Conservation (phyloP, 2,888 invertebrate genomes). For the Volucella bombylans region DNA sequence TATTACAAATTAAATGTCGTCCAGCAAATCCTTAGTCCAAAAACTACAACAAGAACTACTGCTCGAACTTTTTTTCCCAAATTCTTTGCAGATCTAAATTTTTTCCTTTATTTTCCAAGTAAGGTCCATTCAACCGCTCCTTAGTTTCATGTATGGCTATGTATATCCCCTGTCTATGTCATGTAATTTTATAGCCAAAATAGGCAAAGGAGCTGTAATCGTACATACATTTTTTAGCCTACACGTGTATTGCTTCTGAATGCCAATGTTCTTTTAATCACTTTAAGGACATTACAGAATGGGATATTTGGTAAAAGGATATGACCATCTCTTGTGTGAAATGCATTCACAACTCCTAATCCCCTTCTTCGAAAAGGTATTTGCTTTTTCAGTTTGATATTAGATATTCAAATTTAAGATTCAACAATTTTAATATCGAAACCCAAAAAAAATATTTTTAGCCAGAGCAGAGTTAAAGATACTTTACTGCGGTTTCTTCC, state of each 20-base stretch:
- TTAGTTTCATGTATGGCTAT: not conserved
- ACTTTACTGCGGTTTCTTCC: no score
- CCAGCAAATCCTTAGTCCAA: slow-evolving; percentile 16
- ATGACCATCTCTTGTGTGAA: no score
- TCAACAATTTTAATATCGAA: no score
- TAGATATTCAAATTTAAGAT: no score
- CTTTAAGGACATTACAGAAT: slow-evolving; percentile 17
- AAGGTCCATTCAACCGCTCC: slow-evolving; percentile 1
- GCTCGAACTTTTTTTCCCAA: slow-evolving; percentile 28
- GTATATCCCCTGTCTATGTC: not conserved
- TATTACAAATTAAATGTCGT: slow-evolving; percentile 34
- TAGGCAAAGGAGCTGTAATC: not conserved
- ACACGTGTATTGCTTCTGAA: slow-evolving; percentile 18
- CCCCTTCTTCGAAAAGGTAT: no score
- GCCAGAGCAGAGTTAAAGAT: no score
- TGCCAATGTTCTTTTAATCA: slow-evolving; percentile 46
- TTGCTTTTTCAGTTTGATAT: no score
- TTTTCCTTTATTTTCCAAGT: slow-evolving; percentile 21
- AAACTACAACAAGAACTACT: slow-evolving; percentile 45
- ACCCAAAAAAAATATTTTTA: no score
- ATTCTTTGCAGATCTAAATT: slow-evolving; percentile 11
- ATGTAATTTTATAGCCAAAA: not conserved
- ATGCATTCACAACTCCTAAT: no score
- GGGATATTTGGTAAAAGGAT: no score
- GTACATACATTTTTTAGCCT: no score